Evolutionary conservation across 2,888 invertebrate species (phyloP).

Genomic region (Argynnis bischoffii): DNA sequence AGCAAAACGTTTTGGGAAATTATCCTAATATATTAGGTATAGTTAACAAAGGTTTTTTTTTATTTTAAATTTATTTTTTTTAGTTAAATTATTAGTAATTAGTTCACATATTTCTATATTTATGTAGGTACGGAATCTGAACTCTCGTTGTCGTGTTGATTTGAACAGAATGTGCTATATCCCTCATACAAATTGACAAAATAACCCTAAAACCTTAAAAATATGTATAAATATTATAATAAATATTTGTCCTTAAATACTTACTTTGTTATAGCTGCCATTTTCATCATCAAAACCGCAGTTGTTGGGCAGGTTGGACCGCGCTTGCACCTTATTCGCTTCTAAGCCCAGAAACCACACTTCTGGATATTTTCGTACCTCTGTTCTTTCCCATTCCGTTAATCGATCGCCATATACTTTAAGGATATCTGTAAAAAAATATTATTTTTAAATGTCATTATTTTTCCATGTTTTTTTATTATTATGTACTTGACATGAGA

Average conservation of each 20-base stretch:
- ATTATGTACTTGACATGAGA: no score
- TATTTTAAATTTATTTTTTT: no score
- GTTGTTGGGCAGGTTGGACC: constrained; percentile 90
- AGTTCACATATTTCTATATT: no score
- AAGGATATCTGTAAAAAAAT: constrained; percentile 86
- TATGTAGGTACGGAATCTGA: no score
- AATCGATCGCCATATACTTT: constrained; percentile 92
- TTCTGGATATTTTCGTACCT: constrained; percentile 95
- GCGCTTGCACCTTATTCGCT: constrained; percentile 92
- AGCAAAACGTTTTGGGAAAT: no score
- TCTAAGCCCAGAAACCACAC: constrained; percentile 96
- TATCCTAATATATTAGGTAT: no score
- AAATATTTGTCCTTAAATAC: neutral
- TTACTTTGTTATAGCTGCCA: constrained; percentile 96
- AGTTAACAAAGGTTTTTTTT: no score
- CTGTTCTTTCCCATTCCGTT: constrained; percentile 94
- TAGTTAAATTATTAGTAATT: no score
- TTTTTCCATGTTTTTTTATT: neutral
- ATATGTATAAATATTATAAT: no score
- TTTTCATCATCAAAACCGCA: constrained; percentile 96
- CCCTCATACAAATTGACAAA: neutral
- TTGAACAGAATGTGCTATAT: no score
- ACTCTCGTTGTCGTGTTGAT: no score
- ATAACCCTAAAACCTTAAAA: neutral
- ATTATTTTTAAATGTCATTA: constrained; percentile 6